phyloP scores from a whole-genome alignment of 2,888 invertebrate genomes.

The Morinoia aosen region DNA sequence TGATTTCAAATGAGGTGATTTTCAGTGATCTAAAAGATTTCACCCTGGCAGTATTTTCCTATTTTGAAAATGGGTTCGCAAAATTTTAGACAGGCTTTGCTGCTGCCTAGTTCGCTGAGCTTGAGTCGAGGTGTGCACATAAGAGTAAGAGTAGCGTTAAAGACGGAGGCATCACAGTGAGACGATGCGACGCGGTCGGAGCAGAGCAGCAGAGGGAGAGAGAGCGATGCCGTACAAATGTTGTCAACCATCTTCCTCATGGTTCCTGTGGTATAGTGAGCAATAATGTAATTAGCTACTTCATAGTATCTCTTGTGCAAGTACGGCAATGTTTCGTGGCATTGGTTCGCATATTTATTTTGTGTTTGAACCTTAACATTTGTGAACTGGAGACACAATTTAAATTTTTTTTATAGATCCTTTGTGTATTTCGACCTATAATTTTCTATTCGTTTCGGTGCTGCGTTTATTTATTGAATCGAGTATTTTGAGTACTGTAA shows the following conservation, averaged over 20 bases:
- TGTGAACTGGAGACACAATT: not conserved
- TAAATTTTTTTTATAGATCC: not conserved
- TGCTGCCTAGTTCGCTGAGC: not conserved
- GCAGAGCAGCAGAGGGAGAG: constrained; percentile 29
- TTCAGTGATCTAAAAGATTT: not conserved
- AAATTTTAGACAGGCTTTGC: not conserved
- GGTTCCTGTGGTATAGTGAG: constrained; percentile 3
- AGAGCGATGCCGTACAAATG: not conserved
- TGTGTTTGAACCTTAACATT: not conserved
- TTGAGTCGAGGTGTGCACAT: constrained; percentile 3
- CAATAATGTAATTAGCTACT: not conserved
- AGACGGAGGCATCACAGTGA: not conserved
- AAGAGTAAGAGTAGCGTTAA: constrained; percentile 27
- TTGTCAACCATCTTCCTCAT: not conserved
- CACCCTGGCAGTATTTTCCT: not conserved
- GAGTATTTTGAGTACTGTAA: not conserved
- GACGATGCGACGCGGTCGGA: not conserved
- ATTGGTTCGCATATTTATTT: not conserved
- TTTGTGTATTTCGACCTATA: not conserved
- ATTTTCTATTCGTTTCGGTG: not conserved
- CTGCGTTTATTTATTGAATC: not conserved
- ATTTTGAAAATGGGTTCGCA: not conserved
- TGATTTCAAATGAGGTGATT: not conserved
- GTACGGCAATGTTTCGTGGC: not conserved
- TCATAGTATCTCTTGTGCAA: not conserved